Base-by-base conservation (phyloP, 2,888 invertebrate genomes). In the Temnothorax rugatulus region DNA sequence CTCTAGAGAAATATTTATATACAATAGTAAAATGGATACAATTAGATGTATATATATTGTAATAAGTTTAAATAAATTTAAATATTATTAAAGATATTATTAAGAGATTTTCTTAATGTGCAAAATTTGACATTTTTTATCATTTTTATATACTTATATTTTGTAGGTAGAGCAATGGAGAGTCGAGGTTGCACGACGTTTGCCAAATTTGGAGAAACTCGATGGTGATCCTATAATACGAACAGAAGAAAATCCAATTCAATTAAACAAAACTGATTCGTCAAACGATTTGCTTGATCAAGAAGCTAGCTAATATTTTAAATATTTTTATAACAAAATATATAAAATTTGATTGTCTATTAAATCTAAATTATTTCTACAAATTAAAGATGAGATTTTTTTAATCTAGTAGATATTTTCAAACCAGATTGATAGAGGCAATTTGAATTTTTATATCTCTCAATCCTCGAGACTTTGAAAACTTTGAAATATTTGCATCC, bases 191-290 rank as follows among this genome's bases (percentile, higher is more conserved):
- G 96, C 97, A 0, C 96, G 96, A 86, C 95, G 97, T 66, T 94
- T 98, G 21, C 98, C 97, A 75, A 96, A 96, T 94, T 93, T 98
- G 76, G 97, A 97, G 94, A 98, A 98, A 94, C 94, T 98, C 29
- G 98, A 98, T 91, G 98, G 98, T 0, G 97, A 97, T 91, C 97
- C 98, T 0, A 97, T 98, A 0, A 95, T 98, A 50, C 94, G 97
- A 11, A 96, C 94, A 0, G 94, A 94, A 69, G 94, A 93, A n/a
- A 88, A 84, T 64, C 71, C 68, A 8, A 57, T 66, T n/a, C 61
- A 9, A 85, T 25, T 81, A 38, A 52, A 63, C 3, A 92, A 89
- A 29, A 64, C 38, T 5, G 92, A 92, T 74, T 68, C 81, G 13
- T 83, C 81, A 38, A 85, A 85, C 2, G 59, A 50, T 18, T 69